Evolutionary conservation across 2,797 vertebrate species (phyloP).

Genomic region (Selene dorsalis): DNA sequence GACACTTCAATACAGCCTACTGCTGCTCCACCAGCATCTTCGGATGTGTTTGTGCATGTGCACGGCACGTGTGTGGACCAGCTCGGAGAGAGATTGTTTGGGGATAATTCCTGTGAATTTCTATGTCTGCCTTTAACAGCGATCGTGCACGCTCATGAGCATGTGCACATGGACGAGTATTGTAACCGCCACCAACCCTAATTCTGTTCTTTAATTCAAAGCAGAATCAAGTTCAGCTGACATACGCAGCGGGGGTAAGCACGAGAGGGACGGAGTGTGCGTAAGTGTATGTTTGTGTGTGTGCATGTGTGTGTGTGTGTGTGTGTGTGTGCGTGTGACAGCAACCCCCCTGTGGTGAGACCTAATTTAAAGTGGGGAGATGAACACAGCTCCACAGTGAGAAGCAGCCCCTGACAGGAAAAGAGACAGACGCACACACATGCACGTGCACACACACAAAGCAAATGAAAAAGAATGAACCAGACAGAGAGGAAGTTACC

Average conservation of each 20-base stretch:
- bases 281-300: slow-evolving; percentile 17
- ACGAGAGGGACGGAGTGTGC: slow-evolving; percentile 36
- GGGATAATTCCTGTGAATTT: slow-evolving; percentile 55
- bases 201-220: slow-evolving; percentile 79
- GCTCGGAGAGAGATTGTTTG: slow-evolving; percentile 43
- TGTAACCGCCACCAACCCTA: slow-evolving; percentile 66
- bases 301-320: slow-evolving; percentile 25
- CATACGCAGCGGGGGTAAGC: slow-evolving; percentile 71
- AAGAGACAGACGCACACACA: slow-evolving; percentile 45
- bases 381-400: slow-evolving; percentile 74
- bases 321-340: slow-evolving; percentile 57
- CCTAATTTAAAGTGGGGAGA: slow-evolving; percentile 83
- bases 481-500: slow-evolving; percentile 61
- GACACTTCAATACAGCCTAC: slow-evolving; percentile 71
- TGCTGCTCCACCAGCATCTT: slow-evolving; percentile 45
- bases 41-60: slow-evolving; percentile 28
- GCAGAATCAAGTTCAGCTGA: slow-evolving; percentile 72
- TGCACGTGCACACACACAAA: slow-evolving; percentile 12
- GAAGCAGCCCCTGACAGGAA: slow-evolving; percentile 68
- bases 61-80: slow-evolving; percentile 18
- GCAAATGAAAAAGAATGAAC: slow-evolving; percentile 43
- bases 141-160: slow-evolving; percentile 7
- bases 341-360: slow-evolving; percentile 78
- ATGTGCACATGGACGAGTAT: slow-evolving; percentile 30
- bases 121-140: slow-evolving; percentile 21